Base-by-base conservation (phyloP, 2,888 invertebrate species). In the Leucophora obtusa region DNA sequence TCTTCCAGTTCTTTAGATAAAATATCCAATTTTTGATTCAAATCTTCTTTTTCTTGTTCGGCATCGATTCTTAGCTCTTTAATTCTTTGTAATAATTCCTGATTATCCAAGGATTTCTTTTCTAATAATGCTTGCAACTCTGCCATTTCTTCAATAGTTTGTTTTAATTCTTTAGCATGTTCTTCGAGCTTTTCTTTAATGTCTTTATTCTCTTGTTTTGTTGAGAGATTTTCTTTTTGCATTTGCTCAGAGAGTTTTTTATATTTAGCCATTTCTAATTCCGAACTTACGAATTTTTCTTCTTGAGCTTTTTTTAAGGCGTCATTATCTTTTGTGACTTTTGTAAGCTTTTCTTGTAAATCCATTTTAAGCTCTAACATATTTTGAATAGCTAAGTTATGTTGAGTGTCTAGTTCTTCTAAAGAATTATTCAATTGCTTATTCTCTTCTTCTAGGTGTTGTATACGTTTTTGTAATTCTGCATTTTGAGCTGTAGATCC, bases 381-480 rank as follows among this genome's bases (percentile, higher is more conserved):
- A 85, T 91, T 92, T 82, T 93, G 93, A 89, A 94, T 93, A 0
- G 94, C 95, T 84, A 92, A 90, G 85, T 94, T 93, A 86, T 96
- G 94, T 88, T 95, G 95, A 59, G 89, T 92, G 86, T 96, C 96
- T 83, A 96, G 89, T 86, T 95, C 95, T 84, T 95, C 95, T 69
- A 96, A 87, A 81, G 92, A 91, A 74, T 86, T 88, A 83, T 92
- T 92, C 79, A 91, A 88, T 75, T 92, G 91, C 21, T 86, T 89
- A 60, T 92, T 90, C 85, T 91, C 91, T 24, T 86, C 83, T 17
- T 90, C 85, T 71, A 93, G 86, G 51, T 86, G 87, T 82, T 90
- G 90, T 9, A 91, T 90, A 85, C 92, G 91, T n/a, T 85, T 86
- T 14, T 89, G 89, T 73, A 92, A 90, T 58, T 85, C 83, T 6